phyloP scores from a whole-genome alignment of 2,113 vertebrate species.

The Rhinogobius similis region DNA sequence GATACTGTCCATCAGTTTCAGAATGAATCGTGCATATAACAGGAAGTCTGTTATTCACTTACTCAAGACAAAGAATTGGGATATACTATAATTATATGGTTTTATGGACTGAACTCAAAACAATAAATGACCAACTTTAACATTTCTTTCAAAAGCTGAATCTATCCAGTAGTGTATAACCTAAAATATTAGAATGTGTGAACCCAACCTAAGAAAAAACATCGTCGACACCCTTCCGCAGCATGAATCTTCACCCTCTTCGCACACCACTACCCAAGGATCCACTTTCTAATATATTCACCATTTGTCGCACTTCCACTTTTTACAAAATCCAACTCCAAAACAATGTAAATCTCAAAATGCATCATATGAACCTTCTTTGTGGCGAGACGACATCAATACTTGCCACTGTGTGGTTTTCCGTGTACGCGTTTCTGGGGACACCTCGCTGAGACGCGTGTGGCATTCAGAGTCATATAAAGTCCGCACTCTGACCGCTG shows the following conservation, averaged over 20 bases:
- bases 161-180: no score
- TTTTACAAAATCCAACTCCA: neutral
- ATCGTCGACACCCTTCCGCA: neutral
- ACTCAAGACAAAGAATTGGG: no score
- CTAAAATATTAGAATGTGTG: neutral
- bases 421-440: slow-evolving; percentile 31
- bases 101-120: no score
- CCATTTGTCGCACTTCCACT: neutral
- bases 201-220: neutral
- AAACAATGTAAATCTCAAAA: neutral
- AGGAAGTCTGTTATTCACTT: no score
- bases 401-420: slow-evolving; percentile 8
- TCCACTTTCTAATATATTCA: neutral
- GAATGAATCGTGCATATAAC: no score
- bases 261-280: neutral
- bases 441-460: slow-evolving; percentile 24
- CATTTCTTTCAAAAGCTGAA: no score
- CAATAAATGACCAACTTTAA: no score
- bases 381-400: neutral
- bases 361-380: neutral
- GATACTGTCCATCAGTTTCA: no score
- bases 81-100: no score
- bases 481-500: slow-evolving; percentile 55
- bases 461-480: slow-evolving; percentile 51
- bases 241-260: neutral